Percentiles rank a stretch among this genome's conserved stretches.
These are phyloP conservation scores for Bufo gargarizans DNA, from an alignment of 2,113 vertebrate genomes.

Conservation along the genomic window DNA sequence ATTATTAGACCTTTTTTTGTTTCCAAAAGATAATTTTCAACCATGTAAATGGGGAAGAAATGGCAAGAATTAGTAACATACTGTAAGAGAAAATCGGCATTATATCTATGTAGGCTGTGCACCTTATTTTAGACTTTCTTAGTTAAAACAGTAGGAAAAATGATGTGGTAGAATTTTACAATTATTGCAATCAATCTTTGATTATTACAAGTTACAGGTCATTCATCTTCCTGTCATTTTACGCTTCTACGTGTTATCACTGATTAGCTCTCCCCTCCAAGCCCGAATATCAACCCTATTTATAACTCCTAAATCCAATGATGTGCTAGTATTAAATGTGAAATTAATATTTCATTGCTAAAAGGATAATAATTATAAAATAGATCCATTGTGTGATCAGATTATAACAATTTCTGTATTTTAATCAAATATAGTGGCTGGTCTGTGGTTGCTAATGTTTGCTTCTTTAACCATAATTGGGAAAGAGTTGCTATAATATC, in stretches of 20 bases:
- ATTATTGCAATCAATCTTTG: constrained; percentile 37
- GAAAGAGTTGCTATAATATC: not conserved
- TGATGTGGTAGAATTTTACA: not conserved
- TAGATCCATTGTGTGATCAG: not conserved
- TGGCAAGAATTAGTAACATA: not conserved
- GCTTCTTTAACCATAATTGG: not conserved
- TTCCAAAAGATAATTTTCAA: not conserved
- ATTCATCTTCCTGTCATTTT: constrained; percentile 24
- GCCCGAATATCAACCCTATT: constrained; percentile 8
- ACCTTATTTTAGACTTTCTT: not conserved
- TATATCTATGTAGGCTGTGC: not conserved
- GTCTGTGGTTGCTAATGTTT: not conserved
- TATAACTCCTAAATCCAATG: constrained; percentile 5
- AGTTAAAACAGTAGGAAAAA: constrained; percentile 1
- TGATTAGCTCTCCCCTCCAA: constrained; percentile 30
- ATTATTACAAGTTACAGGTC: constrained; percentile 17
- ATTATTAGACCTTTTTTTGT: not conserved
- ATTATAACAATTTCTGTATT: not conserved
- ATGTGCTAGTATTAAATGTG: constrained; percentile 17
- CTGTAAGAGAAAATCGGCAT: not conserved
- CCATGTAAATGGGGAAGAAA: not conserved
- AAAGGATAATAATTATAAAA: constrained; percentile 11
- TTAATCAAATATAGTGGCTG: not conserved
- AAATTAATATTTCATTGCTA: constrained; percentile 2
- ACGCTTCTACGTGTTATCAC: constrained; percentile 9